Evolutionary conservation across 1,140 invertebrate species (phyloP).

Genomic region (Drosophila sp.): DNA sequence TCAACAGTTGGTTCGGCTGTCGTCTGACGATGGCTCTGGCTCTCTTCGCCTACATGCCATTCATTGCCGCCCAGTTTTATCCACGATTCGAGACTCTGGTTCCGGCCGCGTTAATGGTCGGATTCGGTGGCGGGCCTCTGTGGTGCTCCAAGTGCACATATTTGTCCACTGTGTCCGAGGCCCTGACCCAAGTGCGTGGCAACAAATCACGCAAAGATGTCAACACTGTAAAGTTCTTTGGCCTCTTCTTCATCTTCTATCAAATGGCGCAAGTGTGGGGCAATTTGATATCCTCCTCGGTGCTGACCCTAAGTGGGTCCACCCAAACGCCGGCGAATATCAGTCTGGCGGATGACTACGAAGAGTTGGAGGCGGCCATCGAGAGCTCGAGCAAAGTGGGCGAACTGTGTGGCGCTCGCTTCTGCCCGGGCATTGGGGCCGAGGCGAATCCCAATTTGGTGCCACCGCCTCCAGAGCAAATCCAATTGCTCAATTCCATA

Average conservation of each 20-base stretch:
- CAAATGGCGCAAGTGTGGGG: conserved; percentile 97
- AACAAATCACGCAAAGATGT: conserved; percentile 86
- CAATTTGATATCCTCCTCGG: conserved; percentile 93
- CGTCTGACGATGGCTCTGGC: conserved; percentile 94
- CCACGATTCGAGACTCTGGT: conserved; percentile 92
- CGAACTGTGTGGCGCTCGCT: conserved; percentile 89
- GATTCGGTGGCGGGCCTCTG: conserved; percentile 94
- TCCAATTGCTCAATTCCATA: conserved; percentile 91
- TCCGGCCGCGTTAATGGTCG: conserved; percentile 92
- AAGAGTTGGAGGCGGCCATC: conserved; percentile 46
- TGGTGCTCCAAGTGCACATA: conserved; percentile 98
- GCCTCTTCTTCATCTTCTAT: conserved; percentile 98
- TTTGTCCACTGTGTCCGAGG: conserved; percentile 94
- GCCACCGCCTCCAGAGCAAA: conserved; percentile 88
- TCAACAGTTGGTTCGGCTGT: conserved; percentile 89
- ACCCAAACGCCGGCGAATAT: conserved; percentile 34
- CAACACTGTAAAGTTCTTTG: conserved; percentile 97
- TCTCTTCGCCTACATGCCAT: conserved; percentile 94
- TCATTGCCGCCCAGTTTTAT: conserved; percentile 96
- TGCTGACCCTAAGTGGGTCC: conserved; percentile 58
- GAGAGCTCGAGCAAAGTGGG: conserved; percentile 60
- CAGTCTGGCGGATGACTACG: conserved; percentile 9
- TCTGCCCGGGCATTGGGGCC: conserved; percentile 85
- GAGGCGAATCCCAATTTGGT: conserved; percentile 87
- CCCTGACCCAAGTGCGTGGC: conserved; percentile 88